Evolutionary conservation across 2,113 vertebrate species (phyloP).

Genomic region (Tragelaphus buxtoni): DNA sequence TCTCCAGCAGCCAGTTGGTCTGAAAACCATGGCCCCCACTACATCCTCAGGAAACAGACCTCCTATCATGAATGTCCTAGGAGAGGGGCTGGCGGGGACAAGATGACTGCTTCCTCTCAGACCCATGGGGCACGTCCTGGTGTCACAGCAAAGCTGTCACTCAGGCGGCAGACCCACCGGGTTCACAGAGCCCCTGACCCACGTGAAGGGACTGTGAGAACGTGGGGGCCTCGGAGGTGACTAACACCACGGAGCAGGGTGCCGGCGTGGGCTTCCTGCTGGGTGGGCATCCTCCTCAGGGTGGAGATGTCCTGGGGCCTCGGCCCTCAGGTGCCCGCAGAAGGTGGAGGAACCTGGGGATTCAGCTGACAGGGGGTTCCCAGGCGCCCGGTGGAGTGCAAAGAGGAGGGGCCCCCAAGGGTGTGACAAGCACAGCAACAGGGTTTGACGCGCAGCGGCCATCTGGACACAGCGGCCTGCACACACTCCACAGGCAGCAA

Average conservation of each 20-base stretch:
- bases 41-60: background rate
- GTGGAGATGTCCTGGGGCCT: background rate
- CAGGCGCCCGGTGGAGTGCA: accelerated
- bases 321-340: background rate
- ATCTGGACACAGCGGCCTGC: background rate
- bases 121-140: accelerated
- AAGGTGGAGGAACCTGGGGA: background rate
- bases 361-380: background rate
- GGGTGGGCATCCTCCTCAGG: background rate
- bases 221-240: background rate
- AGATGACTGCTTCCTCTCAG: background rate
- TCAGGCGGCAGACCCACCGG: accelerated
- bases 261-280: background rate
- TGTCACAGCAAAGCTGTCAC: accelerated
- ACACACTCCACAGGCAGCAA: accelerated
- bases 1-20: background rate
- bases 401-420: background rate
- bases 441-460: accelerated
- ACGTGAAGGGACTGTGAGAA: background rate
- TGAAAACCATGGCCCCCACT: background rate
- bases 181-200: background rate
- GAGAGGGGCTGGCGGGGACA: background rate
- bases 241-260: background rate
- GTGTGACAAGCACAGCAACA: background rate
- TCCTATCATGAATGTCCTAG: accelerated